Conservation (phyloP, 2,797 vertebrate species). For the Ctenochaetus hawaiiensis region DNA sequence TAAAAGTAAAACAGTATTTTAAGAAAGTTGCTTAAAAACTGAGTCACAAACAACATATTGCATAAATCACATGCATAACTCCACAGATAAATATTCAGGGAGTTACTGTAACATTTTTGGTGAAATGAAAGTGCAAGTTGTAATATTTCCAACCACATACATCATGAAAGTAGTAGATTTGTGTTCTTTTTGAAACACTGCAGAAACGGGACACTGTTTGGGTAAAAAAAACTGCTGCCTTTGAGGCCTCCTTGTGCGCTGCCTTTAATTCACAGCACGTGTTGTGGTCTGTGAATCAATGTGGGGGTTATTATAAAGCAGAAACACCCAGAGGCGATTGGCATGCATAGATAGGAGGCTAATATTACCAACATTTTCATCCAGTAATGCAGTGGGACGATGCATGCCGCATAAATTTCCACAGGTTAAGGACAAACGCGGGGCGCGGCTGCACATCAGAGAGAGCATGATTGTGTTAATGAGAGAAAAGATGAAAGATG, state of each 20-base stretch:
- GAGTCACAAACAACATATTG: neutral
- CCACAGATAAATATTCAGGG: neutral
- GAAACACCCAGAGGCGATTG: slow-evolving; percentile 49
- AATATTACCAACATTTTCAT: slow-evolving; percentile 60
- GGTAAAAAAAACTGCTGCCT: neutral
- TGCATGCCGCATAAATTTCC: slow-evolving; percentile 52
- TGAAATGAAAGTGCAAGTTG: too few relatives aligned
- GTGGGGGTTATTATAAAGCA: slow-evolving; percentile 52
- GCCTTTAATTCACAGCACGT: slow-evolving; percentile 55
- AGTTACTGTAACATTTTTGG: neutral
- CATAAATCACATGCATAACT: neutral
- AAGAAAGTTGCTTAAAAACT: neutral
- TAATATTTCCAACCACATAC: too few relatives aligned
- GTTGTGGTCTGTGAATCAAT: slow-evolving; percentile 51
- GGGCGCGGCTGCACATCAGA: slow-evolving; percentile 35
- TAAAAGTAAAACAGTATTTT: neutral
- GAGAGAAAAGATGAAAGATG: slow-evolving; percentile 51
- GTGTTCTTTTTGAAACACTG: neutral
- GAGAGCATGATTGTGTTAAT: slow-evolving; percentile 41
- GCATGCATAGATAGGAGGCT: slow-evolving; percentile 49
- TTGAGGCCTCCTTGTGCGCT: slow-evolving; percentile 38
- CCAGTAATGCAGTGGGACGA: slow-evolving; percentile 39
- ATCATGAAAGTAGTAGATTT: slow-evolving; percentile 8
- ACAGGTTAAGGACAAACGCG: slow-evolving; percentile 50
- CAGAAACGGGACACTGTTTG: neutral